Conservation (phyloP, 1,140 invertebrate genomes). For the Habropoda laboriosa region DNA sequence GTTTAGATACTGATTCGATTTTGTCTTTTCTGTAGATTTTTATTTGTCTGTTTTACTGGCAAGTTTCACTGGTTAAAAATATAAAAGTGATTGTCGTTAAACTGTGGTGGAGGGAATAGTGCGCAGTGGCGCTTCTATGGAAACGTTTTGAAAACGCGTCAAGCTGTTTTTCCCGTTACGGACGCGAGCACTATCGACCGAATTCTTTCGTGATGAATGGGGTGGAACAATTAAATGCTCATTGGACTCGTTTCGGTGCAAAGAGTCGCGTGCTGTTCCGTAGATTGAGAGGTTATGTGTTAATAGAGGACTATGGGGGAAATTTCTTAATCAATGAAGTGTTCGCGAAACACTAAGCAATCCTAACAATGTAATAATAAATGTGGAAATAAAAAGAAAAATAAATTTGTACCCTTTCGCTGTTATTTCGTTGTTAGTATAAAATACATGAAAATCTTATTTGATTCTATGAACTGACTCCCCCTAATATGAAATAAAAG, state of each 20-base stretch:
- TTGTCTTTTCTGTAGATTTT: not conserved
- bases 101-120: not conserved
- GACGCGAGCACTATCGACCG: slow-evolving; percentile 44
- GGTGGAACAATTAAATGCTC: slow-evolving; percentile 26
- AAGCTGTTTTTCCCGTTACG: slow-evolving; percentile 51
- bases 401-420: no score
- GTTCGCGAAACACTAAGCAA: no score
- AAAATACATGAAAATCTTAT: not conserved
- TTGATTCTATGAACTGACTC: no score
- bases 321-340: no score
- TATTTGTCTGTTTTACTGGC: not conserved
- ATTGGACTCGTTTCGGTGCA: slow-evolving; percentile 9
- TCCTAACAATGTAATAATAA: no score
- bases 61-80: not conserved
- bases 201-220: slow-evolving; percentile 48
- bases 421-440: not conserved
- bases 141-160: slow-evolving; percentile 41
- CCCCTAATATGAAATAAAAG: not conserved
- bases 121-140: not conserved
- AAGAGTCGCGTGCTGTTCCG: not conserved
- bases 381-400: no score
- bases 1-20: not conserved
- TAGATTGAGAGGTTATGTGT: not conserved
- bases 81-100: not conserved
- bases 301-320: not conserved